A percentile compares a stretch with the other conserved stretches of the same genome.
Conservation (phyloP, 1,140 invertebrate species). For the Mycetomoellerius zeteki region DNA sequence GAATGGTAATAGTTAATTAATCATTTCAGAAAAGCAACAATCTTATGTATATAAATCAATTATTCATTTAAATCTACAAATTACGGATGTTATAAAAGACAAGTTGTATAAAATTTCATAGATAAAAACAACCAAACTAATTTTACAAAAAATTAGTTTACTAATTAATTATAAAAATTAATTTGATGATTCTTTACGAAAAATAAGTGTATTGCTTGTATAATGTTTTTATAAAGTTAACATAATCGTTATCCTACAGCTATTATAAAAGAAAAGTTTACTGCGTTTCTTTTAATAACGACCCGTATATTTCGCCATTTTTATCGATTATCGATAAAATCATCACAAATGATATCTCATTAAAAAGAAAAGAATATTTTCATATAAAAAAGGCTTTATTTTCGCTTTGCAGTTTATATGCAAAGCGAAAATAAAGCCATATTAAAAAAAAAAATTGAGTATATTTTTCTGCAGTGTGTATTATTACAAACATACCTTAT, state of each 20-base stretch:
- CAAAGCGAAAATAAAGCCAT: too few species aligned
- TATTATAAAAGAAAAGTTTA: neutral
- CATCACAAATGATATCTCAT: neutral
- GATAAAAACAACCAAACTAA: neutral
- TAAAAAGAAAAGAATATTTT: neutral
- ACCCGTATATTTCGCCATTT: neutral
- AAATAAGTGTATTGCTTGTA: neutral
- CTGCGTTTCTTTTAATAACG: neutral
- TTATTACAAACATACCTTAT: neutral
- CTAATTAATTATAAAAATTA: too few species aligned
- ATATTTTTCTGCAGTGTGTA: neutral
- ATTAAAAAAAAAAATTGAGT: too few species aligned
- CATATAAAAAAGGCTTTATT: neutral
- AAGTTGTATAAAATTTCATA: neutral
- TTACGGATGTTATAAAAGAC: conserved; percentile 15
- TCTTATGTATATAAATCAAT: neutral
- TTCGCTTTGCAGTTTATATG: neutral
- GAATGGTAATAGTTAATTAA: conserved; percentile 8
- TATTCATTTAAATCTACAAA: conserved; percentile 17
- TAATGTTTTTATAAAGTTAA: neutral
- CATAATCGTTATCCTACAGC: neutral
- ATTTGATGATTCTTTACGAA: neutral
- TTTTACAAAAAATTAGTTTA: neutral
- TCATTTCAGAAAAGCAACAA: neutral
- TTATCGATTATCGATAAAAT: neutral